Percentiles rank a stretch among this genome's conserved stretches.
phyloP scores from a whole-genome alignment of 2,797 vertebrate genomes.

The Cyprinodon diabolis region DNA sequence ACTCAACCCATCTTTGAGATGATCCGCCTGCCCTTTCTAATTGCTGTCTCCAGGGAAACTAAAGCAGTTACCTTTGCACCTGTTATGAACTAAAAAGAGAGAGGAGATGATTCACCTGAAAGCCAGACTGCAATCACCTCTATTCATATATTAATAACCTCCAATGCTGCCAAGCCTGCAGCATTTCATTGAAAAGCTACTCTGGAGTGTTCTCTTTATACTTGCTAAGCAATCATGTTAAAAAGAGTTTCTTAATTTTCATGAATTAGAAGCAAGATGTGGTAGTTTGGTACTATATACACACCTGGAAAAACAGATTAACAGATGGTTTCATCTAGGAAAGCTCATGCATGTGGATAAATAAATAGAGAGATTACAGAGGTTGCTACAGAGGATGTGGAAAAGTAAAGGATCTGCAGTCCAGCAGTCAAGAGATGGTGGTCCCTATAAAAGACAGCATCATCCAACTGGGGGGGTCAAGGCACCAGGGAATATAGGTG shows the following conservation, averaged over 20 bases:
- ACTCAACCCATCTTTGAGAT: constrained; percentile 30
- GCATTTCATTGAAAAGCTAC: constrained; percentile 32
- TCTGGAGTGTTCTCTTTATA: constrained; percentile 8
- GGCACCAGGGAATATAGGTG: constrained; percentile 50
- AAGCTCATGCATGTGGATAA: constrained; percentile 12
- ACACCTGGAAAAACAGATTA: neutral
- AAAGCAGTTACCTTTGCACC: constrained; percentile 51
- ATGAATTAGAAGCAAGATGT: constrained; percentile 10
- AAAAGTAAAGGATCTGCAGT: constrained; percentile 50
- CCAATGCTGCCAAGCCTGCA: constrained; percentile 27
- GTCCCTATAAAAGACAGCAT: constrained; percentile 33
- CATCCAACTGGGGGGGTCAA: constrained; percentile 55
- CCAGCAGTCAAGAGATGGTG: constrained; percentile 29
- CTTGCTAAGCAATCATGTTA: constrained; percentile 42
- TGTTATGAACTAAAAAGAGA: constrained; percentile 52
- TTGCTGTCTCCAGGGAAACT: constrained; percentile 73
- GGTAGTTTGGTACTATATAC: constrained; percentile 16
- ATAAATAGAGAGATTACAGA: constrained; percentile 3
- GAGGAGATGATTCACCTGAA: constrained; percentile 60
- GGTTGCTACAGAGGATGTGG: constrained; percentile 20
- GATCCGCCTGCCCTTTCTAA: constrained; percentile 62
- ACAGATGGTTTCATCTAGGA: neutral
- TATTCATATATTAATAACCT: constrained; percentile 64
- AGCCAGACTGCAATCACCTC: constrained; percentile 57
- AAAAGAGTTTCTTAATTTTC: constrained; percentile 36